Evolutionary conservation across 2,888 invertebrate species (phyloP).

Genomic region (Leptura quadrifasciata): DNA sequence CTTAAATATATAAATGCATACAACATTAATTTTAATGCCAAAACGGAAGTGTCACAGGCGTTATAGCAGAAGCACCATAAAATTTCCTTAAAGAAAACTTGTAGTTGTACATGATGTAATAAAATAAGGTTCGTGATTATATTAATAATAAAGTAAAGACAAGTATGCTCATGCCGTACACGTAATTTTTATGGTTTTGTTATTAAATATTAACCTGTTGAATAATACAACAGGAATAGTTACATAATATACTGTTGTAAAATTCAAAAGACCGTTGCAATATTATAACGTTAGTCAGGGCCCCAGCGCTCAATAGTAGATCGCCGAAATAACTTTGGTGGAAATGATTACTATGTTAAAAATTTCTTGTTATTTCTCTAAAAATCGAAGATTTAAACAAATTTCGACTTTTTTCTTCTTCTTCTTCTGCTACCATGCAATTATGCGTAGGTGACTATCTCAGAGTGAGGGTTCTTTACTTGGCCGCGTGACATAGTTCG

Average conservation of each 20-base stretch:
- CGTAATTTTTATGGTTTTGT: conserved; percentile 14
- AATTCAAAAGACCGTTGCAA: background rate
- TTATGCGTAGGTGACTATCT: no score
- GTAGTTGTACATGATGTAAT: conserved; percentile 17
- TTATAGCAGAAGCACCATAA: conserved; percentile 13
- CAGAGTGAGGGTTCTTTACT: no score
- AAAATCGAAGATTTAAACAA: no score
- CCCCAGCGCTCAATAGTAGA: no score
- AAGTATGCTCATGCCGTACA: background rate
- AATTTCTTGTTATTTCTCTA: no score
- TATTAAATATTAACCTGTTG: conserved; percentile 12
- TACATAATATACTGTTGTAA: background rate
- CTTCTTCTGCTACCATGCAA: no score
- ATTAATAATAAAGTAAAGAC: conserved; percentile 19
- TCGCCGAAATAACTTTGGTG: no score
- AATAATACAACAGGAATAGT: background rate
- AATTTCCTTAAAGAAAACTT: conserved; percentile 1
- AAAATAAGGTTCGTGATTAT: conserved; percentile 17
- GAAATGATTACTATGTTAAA: no score
- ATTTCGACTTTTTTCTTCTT: no score
- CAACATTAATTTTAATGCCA: conserved; percentile 14
- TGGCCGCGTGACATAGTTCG: no score
- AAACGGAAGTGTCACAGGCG: background rate
- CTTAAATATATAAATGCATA: background rate
- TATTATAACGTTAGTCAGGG: no score